Evolutionary conservation across 2,888 invertebrate genomes (phyloP), one percentile per base, ranked within the genome.

Genomic region (Pterostichus madidus): DNA sequence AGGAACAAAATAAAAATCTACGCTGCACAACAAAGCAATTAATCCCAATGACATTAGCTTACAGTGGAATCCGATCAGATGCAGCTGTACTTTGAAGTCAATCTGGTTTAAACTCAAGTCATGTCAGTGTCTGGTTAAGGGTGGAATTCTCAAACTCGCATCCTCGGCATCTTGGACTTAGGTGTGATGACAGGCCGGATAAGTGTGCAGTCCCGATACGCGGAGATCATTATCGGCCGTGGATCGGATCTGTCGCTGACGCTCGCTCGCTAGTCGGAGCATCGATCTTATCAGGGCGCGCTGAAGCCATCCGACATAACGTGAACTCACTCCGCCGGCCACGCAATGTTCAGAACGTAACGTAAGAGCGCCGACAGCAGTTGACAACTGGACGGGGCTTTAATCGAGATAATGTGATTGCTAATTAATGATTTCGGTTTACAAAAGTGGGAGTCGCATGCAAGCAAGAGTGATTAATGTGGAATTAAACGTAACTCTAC

Each of bases 361-460:
- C 32, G 10, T 31, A 71, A 71, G 44, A 39, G 13, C 71, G 46
- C 39, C 80, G 80, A 80, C 68, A 80, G 52, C 35, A 17, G 49
- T 68, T 80, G 80, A 80, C 80, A 80, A 52, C 68, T 68, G 52
- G 52, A 59, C 17, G 17, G 64, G 10, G 17, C 13, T 44, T 64
- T 80, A 80, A 80, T 80, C 80, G 64, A 64, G 80, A 80, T 80
- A 68, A 80, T 78, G 80, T 80, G 80, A 80, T 68, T 80, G 68
- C 68, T 80, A 80, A 80, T 80, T 80, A 80, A 80, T 80, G 80
- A 68, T 80, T 80, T 80, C 32, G 32, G 31, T 32, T 64, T 52
- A 68, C 49, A 68, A 61, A 80, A 68, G 52, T 52, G 24, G 52
- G 46, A 80, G 46, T 31, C 32, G 35, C 11, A 32, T 11, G 17